Evolutionary conservation across 2,797 vertebrate genomes (phyloP).

Genomic region (Leucoraja ocellata): DNA sequence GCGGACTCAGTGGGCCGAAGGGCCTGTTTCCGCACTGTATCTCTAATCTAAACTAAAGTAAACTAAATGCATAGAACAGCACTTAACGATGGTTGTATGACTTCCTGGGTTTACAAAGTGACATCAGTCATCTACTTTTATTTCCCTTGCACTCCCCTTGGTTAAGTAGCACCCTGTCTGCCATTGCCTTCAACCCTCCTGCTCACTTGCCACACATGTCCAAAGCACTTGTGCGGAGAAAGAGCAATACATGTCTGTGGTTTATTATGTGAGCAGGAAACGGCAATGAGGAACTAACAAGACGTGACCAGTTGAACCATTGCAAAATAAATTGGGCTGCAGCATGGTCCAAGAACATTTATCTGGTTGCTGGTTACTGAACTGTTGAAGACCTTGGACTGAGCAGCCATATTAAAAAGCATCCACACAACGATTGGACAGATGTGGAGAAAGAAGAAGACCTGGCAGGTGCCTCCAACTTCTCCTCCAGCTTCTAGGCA

Average conservation of each 20-base stretch:
- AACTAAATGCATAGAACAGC: neutral
- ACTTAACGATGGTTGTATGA: neutral
- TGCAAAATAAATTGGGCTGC: neutral
- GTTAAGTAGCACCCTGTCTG: neutral
- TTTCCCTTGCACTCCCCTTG: neutral
- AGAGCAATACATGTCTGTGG: neutral
- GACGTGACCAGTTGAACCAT: neutral
- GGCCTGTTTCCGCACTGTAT: too few relatives aligned
- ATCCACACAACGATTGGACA: neutral
- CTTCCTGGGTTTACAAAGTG: neutral
- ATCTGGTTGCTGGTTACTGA: neutral
- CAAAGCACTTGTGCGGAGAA: neutral
- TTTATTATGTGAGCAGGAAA: conserved; percentile 22
- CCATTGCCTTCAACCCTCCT: neutral
- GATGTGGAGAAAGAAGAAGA: conserved; percentile 23
- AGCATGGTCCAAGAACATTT: neutral
- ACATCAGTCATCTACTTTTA: neutral
- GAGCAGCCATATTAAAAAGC: neutral
- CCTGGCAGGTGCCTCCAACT: conserved; percentile 1
- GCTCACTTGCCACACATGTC: neutral
- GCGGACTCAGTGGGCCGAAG: too few relatives aligned
- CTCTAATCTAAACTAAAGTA: too few relatives aligned
- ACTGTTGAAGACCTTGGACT: neutral
- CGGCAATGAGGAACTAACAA: conserved; percentile 12
- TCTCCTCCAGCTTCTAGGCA: too few relatives aligned